These are phyloP conservation scores for Phortica magna DNA, from an alignment of 2,888 invertebrate species.

Conservation along the genomic window DNA sequence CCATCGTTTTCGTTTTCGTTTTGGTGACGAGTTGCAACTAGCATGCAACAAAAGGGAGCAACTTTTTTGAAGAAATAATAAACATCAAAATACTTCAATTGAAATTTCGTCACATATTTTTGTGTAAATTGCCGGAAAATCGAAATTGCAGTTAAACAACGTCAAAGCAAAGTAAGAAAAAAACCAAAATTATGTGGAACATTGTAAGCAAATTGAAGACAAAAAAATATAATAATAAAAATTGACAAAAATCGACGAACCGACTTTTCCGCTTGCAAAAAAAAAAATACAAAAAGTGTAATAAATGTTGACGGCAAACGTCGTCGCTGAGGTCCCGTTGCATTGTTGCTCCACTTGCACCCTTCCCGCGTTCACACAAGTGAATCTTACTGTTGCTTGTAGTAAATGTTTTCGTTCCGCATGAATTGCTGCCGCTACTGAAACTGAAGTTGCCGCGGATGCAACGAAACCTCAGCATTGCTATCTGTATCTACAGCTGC, in stretches of 20 bases:
- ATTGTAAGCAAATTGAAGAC: slow-evolving; percentile 63
- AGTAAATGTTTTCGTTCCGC: slow-evolving; percentile 65
- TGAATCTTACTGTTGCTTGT: neutral
- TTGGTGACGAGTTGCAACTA: slow-evolving; percentile 49
- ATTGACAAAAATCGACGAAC: slow-evolving; percentile 52
- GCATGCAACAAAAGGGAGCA: slow-evolving; percentile 4
- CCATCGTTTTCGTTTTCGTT: slow-evolving; percentile 45
- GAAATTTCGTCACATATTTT: slow-evolving; percentile 73
- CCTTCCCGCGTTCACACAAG: too few relatives aligned
- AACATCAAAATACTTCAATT: slow-evolving; percentile 49
- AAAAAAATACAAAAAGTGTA: slow-evolving; percentile 33
- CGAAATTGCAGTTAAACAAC: slow-evolving; percentile 73
- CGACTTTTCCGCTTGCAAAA: slow-evolving; percentile 60
- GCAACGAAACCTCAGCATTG: slow-evolving; percentile 13
- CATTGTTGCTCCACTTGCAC: too few relatives aligned
- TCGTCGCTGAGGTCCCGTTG: neutral
- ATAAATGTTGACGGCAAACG: slow-evolving; percentile 37
- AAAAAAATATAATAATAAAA: slow-evolving; percentile 38
- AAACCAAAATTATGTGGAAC: slow-evolving; percentile 66
- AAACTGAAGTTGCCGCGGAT: slow-evolving; percentile 36
- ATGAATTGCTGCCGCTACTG: slow-evolving; percentile 55
- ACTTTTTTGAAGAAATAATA: slow-evolving; percentile 46
- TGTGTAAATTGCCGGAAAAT: slow-evolving; percentile 74
- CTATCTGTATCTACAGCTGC: slow-evolving; percentile 37
- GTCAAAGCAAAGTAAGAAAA: slow-evolving; percentile 13